Base-by-base conservation (phyloP, 2,797 vertebrate genomes). In the Kryptolebias ocellatus region DNA sequence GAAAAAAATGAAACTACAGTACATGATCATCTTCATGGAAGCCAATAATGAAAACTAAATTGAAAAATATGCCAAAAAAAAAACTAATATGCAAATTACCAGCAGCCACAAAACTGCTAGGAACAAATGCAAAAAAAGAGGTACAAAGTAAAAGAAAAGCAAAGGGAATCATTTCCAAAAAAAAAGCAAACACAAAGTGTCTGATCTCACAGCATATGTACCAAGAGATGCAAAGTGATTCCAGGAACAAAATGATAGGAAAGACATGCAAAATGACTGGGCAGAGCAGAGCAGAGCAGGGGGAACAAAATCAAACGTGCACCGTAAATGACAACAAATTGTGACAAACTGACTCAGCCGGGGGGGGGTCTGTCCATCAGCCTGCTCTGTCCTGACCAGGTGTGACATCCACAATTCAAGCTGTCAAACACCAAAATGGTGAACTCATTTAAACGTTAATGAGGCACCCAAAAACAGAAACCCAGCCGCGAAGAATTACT, bases 371-470 rank as follows among this genome's bases (percentile, higher is more conserved):
- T 9, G 39, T 17, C 42, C 4, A 4, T 65, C 52, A 29, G 9
- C 20, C 20, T 53, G 34, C 2, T 42, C 62, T 60, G 18, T 46
- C 51, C 55, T 47, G 37, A 50, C 28, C 53, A 50, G 6, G 0
- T 47, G 34, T 66, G 50, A 45, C 61, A 31, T 37, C 4, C 24
- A 49, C 28, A 18, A 39, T 37, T 16, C 24, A 16, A 2, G 14
- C 14, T 10, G 17, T 4, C 45, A 18, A 69, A 18, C 7, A 45
- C 31, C 31, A 37, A 68, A 54, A 64, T 53, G 50, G 29, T 70
- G 1, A 66, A 45, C 55, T 31, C 0, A 9, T 74, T 68, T 24
- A 34, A 76, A 78, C 2, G 45, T 67, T 58, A 4, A 69, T 54
- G n/a, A 50, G 17, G 27, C 9, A 8, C 50, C 28, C 11, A 62